Evolutionary conservation across 1,140 invertebrate genomes (phyloP).

Genomic region (Zeugodacus cucurbitae): DNA sequence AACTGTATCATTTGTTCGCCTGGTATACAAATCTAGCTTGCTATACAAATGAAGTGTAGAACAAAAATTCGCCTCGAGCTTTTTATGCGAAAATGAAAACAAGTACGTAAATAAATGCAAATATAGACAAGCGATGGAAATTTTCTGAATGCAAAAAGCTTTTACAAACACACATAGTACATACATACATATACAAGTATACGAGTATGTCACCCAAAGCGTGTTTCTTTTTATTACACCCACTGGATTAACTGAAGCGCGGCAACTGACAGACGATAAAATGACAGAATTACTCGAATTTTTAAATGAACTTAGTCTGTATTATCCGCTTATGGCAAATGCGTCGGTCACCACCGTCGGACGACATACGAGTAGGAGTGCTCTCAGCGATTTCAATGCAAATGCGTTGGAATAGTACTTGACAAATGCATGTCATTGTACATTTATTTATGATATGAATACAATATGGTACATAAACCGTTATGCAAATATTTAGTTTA

Average conservation of each 20-base stretch:
- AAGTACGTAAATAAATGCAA: neutral
- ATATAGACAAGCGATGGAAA: neutral
- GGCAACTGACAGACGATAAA: neutral
- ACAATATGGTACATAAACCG: neutral
- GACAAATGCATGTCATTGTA: neutral
- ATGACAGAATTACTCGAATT: neutral
- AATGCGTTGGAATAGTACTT: neutral
- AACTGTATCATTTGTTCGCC: too few relatives aligned
- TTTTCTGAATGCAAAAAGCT: neutral
- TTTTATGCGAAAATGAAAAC: neutral
- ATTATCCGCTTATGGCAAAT: neutral
- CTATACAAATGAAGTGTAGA: neutral
- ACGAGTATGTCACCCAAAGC: neutral
- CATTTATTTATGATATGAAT: neutral
- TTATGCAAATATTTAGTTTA: neutral
- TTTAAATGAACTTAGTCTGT: neutral
- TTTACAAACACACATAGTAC: neutral
- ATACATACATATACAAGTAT: neutral
- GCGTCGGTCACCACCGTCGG: neutral
- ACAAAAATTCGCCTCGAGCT: neutral
- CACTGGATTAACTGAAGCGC: neutral
- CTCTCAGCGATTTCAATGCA: neutral
- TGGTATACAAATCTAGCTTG: too few relatives aligned
- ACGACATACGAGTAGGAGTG: neutral
- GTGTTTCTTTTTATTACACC: neutral